phyloP scores from a whole-genome alignment of 2,113 vertebrate species.

The Microtus pennsylvanicus region DNA sequence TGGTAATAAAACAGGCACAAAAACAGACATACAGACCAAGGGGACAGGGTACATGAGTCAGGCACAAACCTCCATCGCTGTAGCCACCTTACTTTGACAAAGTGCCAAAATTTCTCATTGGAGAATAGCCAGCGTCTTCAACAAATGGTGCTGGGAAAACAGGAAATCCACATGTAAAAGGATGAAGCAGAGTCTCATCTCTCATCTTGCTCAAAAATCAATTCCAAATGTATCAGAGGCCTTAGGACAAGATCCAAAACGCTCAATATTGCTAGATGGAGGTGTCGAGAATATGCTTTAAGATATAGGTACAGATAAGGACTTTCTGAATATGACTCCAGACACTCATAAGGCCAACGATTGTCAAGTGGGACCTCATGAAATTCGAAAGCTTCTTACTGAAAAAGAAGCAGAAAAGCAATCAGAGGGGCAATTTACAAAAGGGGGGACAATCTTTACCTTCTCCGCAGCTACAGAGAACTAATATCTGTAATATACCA shows the following conservation, averaged over 20 bases:
- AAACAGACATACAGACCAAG: neutral
- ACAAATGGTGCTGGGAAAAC: neutral
- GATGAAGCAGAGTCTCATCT: neutral
- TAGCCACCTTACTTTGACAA: neutral
- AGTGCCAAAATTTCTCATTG: neutral
- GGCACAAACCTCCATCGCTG: neutral
- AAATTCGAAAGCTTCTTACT: neutral
- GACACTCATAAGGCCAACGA: neutral
- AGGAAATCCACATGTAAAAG: neutral
- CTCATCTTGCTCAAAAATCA: neutral
- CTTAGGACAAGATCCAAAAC: neutral
- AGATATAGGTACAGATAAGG: neutral
- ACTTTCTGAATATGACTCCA: neutral
- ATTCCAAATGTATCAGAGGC: neutral
- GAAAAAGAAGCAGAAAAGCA: neutral
- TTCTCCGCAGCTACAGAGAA: neutral
- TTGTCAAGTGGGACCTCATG: neutral
- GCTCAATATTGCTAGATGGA: neutral
- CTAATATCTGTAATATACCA: neutral
- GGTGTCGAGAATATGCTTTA: neutral
- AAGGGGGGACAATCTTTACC: neutral
- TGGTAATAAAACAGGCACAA: neutral
- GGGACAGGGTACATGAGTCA: too few species aligned
- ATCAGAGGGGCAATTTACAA: neutral
- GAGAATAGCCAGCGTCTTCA: neutral